phyloP scores from a whole-genome alignment of 2,888 invertebrate species.

The Chrysolina oricalcia region DNA sequence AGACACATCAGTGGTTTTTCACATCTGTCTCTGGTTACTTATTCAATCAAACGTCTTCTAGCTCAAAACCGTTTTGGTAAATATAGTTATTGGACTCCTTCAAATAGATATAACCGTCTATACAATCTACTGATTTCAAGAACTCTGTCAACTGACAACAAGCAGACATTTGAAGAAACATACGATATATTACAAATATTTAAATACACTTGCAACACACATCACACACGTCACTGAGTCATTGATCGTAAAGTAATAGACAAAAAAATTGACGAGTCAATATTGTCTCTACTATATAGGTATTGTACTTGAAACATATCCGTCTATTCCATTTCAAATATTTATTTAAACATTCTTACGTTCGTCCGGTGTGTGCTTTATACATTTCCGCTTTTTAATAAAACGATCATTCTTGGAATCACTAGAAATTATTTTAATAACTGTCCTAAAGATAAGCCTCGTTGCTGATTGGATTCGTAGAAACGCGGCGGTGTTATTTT shows the following conservation, averaged over 20 bases:
- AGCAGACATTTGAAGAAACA: too few species aligned
- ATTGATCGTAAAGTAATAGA: slow-evolving; percentile 33
- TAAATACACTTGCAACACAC: neutral
- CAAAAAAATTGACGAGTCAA: slow-evolving; percentile 49
- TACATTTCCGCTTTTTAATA: slow-evolving; percentile 50
- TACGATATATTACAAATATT: neutral
- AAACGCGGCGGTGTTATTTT: neutral
- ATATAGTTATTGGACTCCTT: too few species aligned
- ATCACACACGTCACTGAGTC: slow-evolving; percentile 6
- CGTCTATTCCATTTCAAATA: slow-evolving; percentile 60
- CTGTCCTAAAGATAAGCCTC: slow-evolving; percentile 2
- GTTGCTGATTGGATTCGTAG: slow-evolving; percentile 10
- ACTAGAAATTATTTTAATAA: slow-evolving; percentile 4
- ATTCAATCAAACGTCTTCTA: too few species aligned
- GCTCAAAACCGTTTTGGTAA: too few species aligned
- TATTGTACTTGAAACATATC: slow-evolving; percentile 54
- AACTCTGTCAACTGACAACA: too few species aligned
- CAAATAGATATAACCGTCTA: too few species aligned
- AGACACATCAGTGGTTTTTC: too few species aligned
- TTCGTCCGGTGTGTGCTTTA: slow-evolving; percentile 52
- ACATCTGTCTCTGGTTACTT: too few species aligned
- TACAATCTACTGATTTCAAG: too few species aligned
- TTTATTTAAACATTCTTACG: slow-evolving; percentile 54
- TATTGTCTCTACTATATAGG: slow-evolving; percentile 54
- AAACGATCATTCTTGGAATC: slow-evolving; percentile 6